Conservation (phyloP, 2,797 vertebrate species). For the Euphonia xanthogaster region DNA sequence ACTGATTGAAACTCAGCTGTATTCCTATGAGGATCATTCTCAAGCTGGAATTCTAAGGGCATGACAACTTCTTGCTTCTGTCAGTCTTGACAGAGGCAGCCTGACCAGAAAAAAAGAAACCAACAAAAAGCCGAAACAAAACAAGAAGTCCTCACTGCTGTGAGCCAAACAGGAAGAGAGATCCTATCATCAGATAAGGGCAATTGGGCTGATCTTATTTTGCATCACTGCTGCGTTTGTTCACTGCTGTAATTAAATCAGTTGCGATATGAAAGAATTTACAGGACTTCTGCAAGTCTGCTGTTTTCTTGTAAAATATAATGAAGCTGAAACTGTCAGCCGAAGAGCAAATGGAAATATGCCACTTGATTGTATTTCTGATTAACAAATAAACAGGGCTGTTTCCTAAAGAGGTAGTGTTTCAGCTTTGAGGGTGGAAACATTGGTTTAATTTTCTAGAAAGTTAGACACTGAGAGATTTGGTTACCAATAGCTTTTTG, state of each 20-base stretch:
- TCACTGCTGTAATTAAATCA: constrained; percentile 72
- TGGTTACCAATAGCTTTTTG: constrained; percentile 76
- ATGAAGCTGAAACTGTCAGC: constrained; percentile 71
- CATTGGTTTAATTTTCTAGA: constrained; percentile 78
- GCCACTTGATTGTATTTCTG: constrained; percentile 74
- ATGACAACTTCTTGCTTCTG: constrained; percentile 61
- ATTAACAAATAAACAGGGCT: constrained; percentile 78
- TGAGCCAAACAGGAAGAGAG: constrained; percentile 74
- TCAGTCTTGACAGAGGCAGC: constrained; percentile 54
- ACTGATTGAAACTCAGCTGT: constrained; percentile 82
- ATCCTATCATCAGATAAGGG: constrained; percentile 72
- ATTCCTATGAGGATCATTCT: constrained; percentile 31
- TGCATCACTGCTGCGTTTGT: constrained; percentile 70
- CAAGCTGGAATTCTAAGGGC: constrained; percentile 58
- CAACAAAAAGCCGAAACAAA: constrained; percentile 45
- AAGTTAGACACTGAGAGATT: constrained; percentile 71
- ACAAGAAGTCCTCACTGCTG: constrained; percentile 66
- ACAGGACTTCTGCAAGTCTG: constrained; percentile 69
- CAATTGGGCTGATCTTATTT: constrained; percentile 65
- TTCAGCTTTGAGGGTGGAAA: constrained; percentile 75
- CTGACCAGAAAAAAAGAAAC: constrained; percentile 66
- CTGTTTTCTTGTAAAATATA: constrained; percentile 74
- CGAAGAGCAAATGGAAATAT: constrained; percentile 71
- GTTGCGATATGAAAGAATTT: constrained; percentile 69
- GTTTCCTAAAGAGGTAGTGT: constrained; percentile 75